Percentiles rank a stretch among this genome's conserved stretches.
These are phyloP conservation scores for Papilio polyxenes DNA, from an alignment of 1,140 invertebrate genomes.

Conservation along the genomic window DNA sequence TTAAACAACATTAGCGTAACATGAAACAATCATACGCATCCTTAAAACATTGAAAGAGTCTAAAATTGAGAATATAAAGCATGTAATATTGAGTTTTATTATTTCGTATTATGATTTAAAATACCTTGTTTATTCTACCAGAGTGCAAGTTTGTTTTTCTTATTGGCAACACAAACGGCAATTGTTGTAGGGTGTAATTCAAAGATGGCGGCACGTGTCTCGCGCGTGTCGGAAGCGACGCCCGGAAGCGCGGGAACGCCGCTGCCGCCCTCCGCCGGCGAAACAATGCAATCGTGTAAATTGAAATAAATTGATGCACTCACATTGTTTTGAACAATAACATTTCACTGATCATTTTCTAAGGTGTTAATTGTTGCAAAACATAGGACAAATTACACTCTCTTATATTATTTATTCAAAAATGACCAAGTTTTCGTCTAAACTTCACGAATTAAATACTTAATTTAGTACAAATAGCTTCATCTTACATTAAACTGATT, in stretches of 20 bases:
- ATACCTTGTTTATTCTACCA: constrained; percentile 27
- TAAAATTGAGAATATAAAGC: constrained; percentile 13
- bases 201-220: constrained; percentile 77
- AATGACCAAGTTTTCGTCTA: neutral
- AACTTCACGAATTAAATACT: neutral
- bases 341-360: constrained; percentile 49
- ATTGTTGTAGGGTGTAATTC: constrained; percentile 71
- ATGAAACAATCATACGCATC: constrained; percentile 69
- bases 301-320: constrained; percentile 79
- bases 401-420: constrained; percentile 17
- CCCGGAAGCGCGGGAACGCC: constrained; percentile 71
- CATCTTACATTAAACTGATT: neutral
- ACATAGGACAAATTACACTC: constrained; percentile 6
- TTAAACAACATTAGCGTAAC: constrained; percentile 72
- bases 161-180: constrained; percentile 61
- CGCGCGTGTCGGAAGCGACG: constrained; percentile 72
- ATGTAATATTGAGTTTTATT: constrained; percentile 44
- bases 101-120: constrained; percentile 37
- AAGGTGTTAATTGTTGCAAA: constrained; percentile 46
- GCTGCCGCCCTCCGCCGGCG: constrained; percentile 64
- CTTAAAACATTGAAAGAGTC: constrained; percentile 43
- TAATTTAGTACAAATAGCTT: neutral
- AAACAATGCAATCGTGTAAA: constrained; percentile 78
- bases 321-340: constrained; percentile 64
- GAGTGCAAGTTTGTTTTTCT: constrained; percentile 57